Conservation (phyloP, 64 coral and sea anemone species). For the Stichodactyla mertensii region DNA sequence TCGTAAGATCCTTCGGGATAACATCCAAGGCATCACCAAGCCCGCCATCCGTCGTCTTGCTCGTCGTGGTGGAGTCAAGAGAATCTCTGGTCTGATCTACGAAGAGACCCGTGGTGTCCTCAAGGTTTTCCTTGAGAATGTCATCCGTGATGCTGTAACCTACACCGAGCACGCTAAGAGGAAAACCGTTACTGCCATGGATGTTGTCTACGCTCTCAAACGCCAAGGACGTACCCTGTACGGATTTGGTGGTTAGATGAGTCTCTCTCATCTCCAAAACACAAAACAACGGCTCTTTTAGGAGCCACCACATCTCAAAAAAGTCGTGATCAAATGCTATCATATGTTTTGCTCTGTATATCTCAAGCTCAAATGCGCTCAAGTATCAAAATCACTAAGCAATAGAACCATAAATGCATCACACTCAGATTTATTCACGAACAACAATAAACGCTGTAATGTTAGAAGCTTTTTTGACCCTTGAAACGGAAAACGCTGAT, state of each 20-base stretch:
- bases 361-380: no score
- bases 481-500: no score
- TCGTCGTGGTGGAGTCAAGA: conserved; percentile 46
- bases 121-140: conserved; percentile 51
- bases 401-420: no score
- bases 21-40: conserved; percentile 63
- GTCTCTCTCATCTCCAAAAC: not conserved
- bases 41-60: conserved; percentile 59
- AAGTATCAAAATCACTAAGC: no score
- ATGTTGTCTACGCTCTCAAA: conserved; percentile 65
- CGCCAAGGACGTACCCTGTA: conserved; percentile 61
- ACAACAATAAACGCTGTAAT: no score
- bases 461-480: no score
- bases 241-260: conserved; percentile 43
- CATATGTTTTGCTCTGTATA: no score
- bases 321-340: conserved; percentile 13
- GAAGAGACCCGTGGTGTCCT: conserved; percentile 60
- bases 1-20: conserved; percentile 57
- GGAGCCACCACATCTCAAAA: not conserved
- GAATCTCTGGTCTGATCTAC: conserved; percentile 61
- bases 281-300: conserved; percentile 28
- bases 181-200: conserved; percentile 70
- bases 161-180: no score
- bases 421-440: no score
- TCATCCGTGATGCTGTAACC: no score